Conservation (phyloP, 2,888 invertebrate genomes). For the Xylocampa areola region DNA sequence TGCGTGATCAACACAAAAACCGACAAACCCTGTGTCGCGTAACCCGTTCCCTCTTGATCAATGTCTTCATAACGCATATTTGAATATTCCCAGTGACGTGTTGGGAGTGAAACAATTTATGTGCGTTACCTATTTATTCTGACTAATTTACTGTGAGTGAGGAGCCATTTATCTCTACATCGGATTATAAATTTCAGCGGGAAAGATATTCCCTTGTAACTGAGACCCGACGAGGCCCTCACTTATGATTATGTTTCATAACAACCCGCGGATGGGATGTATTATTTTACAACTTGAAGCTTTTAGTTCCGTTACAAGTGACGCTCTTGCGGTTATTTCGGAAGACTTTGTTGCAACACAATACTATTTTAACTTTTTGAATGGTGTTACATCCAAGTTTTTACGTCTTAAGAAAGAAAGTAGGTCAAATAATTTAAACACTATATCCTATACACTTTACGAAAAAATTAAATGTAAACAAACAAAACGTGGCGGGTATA, state of each 20-base stretch:
- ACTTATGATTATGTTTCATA: slow-evolving; percentile 75
- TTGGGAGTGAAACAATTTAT: slow-evolving; percentile 62
- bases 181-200: slow-evolving; percentile 60
- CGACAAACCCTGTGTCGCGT: slow-evolving; percentile 52
- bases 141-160: slow-evolving; percentile 74
- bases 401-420: slow-evolving; percentile 10
- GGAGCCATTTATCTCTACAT: slow-evolving; percentile 71
- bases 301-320: slow-evolving; percentile 60
- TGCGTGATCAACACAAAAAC: slow-evolving; percentile 46
- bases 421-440: slow-evolving; percentile 9
- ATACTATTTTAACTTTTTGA: slow-evolving; percentile 44
- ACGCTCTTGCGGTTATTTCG: slow-evolving; percentile 50
- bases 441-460: too few relatives aligned
- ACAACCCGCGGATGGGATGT: slow-evolving; percentile 52
- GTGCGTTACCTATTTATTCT: slow-evolving; percentile 68
- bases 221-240: slow-evolving; percentile 53
- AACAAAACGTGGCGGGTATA: too few relatives aligned
- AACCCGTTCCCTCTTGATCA: slow-evolving; percentile 71
- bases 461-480: too few relatives aligned
- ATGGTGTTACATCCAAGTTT: slow-evolving; percentile 21
- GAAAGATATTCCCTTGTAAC: slow-evolving; percentile 72
- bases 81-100: slow-evolving; percentile 63
- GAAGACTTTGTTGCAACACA: slow-evolving; percentile 46
- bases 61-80: slow-evolving; percentile 74
- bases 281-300: slow-evolving; percentile 56